phyloP scores from a whole-genome alignment of 64 coral and sea anemone species.

The Montipora capricornis region DNA sequence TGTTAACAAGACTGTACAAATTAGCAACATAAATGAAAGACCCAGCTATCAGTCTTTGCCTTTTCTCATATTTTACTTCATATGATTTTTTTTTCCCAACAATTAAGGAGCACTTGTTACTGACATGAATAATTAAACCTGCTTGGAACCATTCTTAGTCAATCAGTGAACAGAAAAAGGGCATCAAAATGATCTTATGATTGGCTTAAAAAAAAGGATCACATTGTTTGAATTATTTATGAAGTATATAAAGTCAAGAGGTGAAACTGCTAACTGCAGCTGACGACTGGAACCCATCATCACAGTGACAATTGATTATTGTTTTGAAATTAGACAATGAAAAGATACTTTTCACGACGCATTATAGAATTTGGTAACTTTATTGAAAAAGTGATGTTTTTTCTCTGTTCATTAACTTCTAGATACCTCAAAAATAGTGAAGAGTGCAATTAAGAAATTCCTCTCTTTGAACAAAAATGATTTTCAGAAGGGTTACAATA shows the following conservation, averaged over 20 bases:
- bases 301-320: too few species aligned
- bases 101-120: background rate
- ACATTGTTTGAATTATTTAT: slow-evolving; percentile 53
- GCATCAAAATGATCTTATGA: background rate
- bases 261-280: background rate
- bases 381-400: too few species aligned
- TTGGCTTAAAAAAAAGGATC: slow-evolving; percentile 17
- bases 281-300: background rate
- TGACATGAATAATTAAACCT: background rate
- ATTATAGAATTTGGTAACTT: too few species aligned
- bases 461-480: too few species aligned
- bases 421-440: too few species aligned
- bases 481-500: too few species aligned
- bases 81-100: background rate
- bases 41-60: background rate
- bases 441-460: too few species aligned
- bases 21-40: background rate
- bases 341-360: too few species aligned
- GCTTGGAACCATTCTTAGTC: background rate
- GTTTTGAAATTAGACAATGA: too few species aligned
- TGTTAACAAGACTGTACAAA: background rate
- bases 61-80: background rate
- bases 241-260: slow-evolving; percentile 61
- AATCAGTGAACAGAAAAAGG: background rate
- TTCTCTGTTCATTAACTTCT: too few species aligned